phyloP scores from a whole-genome alignment of 30 jellyfish, hydroid and myxozoan genomes.

The Calvadosia cruxmelitensis region DNA sequence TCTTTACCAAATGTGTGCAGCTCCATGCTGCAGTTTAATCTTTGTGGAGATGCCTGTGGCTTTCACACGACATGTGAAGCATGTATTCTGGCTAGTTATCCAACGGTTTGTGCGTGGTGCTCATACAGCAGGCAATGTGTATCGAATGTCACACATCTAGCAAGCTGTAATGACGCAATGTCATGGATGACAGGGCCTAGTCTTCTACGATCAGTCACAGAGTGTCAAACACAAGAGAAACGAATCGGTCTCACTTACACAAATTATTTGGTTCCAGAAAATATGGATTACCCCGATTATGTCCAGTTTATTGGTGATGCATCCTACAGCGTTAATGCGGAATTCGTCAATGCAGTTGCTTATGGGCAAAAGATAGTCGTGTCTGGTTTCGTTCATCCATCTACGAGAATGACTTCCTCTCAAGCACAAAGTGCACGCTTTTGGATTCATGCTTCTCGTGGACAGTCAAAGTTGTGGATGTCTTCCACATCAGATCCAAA shows the following conservation, averaged over 20 bases:
- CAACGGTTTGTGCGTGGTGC: slow-evolving; percentile 18
- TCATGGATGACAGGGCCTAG: slow-evolving; percentile 31
- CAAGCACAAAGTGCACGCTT: not conserved
- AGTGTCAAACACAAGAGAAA: slow-evolving; percentile 23
- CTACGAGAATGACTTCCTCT: not conserved
- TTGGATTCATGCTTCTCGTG: not conserved
- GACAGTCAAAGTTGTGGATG: not conserved
- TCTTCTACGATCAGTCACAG: slow-evolving; percentile 6
- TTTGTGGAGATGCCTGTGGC: slow-evolving; percentile 32
- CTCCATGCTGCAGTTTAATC: slow-evolving; percentile 3
- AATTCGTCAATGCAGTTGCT: slow-evolving; percentile 6
- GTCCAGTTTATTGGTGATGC: slow-evolving; percentile 8
- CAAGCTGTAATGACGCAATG: slow-evolving; percentile 29
- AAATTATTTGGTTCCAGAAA: slow-evolving; percentile 24
- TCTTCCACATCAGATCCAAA: too few relatives aligned
- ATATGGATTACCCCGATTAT: slow-evolving; percentile 47
- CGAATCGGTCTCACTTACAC: slow-evolving; percentile 51
- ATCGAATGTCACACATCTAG: not conserved
- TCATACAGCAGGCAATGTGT: slow-evolving; percentile 2
- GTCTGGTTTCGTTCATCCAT: not conserved
- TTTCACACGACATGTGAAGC: slow-evolving; percentile 44
- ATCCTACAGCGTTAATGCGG: slow-evolving; percentile 5
- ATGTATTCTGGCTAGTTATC: slow-evolving; percentile 10
- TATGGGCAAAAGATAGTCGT: not conserved
- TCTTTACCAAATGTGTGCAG: slow-evolving; percentile 13